Percentiles rank a stretch among this genome's conserved stretches.
phyloP scores from a whole-genome alignment of 2,113 vertebrate species.

The Engraulis encrasicolus region DNA sequence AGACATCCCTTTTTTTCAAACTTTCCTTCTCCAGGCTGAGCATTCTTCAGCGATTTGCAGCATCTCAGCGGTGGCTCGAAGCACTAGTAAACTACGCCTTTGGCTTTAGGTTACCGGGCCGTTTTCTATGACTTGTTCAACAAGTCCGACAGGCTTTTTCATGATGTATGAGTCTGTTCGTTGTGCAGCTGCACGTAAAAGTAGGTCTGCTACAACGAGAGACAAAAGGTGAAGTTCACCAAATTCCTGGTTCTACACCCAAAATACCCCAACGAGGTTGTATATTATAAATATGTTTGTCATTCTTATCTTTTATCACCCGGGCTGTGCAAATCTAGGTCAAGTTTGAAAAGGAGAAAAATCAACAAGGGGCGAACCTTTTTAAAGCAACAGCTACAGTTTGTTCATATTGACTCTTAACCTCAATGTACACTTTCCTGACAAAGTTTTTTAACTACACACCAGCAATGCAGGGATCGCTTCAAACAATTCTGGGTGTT shows the following conservation, averaged over 20 bases:
- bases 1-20: background rate
- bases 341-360: background rate
- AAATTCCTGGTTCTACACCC: background rate
- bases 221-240: background rate
- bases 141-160: background rate
- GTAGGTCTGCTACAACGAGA: background rate
- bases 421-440: background rate
- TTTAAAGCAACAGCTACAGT: background rate
- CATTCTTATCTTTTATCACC: background rate
- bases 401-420: background rate
- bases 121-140: background rate
- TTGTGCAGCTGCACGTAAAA: background rate
- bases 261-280: background rate
- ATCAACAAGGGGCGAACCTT: background rate
- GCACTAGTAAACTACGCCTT: background rate
- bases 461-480: background rate
- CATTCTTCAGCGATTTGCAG: slow-evolving; percentile 23
- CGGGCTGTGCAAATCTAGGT: too few species aligned
- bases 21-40: slow-evolving; percentile 26
- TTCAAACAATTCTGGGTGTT: background rate
- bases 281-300: background rate
- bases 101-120: background rate
- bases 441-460: background rate
- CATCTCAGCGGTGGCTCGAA: background rate
- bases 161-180: background rate